A percentile compares a stretch with the other conserved stretches of the same genome.
Conservation (phyloP, 2,113 vertebrate genomes). For the Gavia stellata region DNA sequence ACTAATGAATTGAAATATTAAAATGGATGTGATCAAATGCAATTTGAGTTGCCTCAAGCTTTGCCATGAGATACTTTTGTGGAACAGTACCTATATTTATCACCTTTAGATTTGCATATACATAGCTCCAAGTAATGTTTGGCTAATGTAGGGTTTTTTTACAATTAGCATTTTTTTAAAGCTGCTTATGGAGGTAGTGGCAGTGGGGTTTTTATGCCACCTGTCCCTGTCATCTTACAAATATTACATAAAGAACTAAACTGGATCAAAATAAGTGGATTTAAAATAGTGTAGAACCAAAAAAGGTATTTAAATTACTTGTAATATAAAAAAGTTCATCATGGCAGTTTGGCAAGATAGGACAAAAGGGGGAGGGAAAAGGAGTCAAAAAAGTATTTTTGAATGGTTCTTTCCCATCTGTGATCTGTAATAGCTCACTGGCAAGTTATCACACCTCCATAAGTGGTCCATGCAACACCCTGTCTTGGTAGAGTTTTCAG, state of each 20-base stretch:
- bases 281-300: background rate
- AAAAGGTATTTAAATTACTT: background rate
- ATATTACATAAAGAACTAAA: background rate
- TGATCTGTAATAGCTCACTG: background rate
- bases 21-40: background rate
- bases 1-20: background rate
- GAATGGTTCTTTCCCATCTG: background rate
- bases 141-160: background rate
- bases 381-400: background rate
- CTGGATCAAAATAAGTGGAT: background rate
- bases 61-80: background rate
- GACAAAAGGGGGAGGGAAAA: background rate
- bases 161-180: background rate
- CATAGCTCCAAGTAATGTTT: background rate
- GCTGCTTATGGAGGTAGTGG: background rate
- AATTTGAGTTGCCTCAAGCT: background rate
- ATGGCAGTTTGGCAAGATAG: background rate
- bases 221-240: background rate
- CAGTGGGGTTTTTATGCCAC: background rate
- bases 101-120: background rate
- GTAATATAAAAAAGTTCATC: background rate
- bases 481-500: background rate
- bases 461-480: background rate
- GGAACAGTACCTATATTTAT: background rate
- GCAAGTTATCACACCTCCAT: background rate